Conservation (phyloP, 2,113 vertebrate species). For the Trogon surrucura region DNA sequence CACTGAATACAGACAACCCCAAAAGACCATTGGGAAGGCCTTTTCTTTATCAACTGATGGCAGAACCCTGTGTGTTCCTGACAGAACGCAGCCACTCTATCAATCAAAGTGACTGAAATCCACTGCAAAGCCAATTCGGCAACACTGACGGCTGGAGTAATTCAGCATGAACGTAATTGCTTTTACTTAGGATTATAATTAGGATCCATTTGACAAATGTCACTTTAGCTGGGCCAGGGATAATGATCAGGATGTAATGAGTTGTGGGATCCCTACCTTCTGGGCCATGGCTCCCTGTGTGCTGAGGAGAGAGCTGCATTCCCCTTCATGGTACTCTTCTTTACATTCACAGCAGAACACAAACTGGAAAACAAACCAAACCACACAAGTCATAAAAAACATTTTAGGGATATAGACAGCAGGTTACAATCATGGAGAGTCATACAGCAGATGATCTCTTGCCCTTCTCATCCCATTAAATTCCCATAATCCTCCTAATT, state of each 20-base stretch:
- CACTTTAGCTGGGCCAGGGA: background rate
- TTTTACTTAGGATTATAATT: slow-evolving; percentile 40
- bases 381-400: slow-evolving; percentile 22
- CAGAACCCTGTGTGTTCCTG: background rate
- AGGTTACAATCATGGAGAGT: background rate
- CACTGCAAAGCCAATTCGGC: background rate
- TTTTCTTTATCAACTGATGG: background rate
- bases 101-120: slow-evolving; percentile 29
- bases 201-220: slow-evolving; percentile 5
- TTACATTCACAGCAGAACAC: slow-evolving; percentile 89
- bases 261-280: slow-evolving; percentile 49
- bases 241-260: background rate
- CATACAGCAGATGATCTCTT: slow-evolving; percentile 29
- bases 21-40: background rate
- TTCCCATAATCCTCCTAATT: slow-evolving; percentile 42
- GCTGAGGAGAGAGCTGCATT: slow-evolving; percentile 46
- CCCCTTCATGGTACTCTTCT: slow-evolving; percentile 82
- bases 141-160: background rate
- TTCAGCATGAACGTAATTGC: slow-evolving; percentile 10
- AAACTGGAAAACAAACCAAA: slow-evolving; percentile 70
- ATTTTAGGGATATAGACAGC: background rate
- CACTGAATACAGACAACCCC: background rate
- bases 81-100: slow-evolving; percentile 7
- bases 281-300: slow-evolving; percentile 30
- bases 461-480: slow-evolving; percentile 33